phyloP scores from a whole-genome alignment of 2,113 vertebrate genomes.

The Toxotes jaculatrix region DNA sequence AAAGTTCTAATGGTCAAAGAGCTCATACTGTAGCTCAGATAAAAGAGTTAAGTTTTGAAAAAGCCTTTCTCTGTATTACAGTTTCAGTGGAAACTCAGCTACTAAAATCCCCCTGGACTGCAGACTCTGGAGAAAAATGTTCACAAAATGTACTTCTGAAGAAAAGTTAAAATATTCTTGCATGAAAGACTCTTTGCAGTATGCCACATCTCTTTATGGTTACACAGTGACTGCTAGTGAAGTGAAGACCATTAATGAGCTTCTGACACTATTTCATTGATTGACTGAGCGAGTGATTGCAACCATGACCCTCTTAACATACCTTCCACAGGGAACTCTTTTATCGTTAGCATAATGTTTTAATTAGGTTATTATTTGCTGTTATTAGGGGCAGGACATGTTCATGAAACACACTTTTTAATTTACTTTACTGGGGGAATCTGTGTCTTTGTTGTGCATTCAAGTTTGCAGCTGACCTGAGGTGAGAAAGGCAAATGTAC shows the following conservation, averaged over 20 bases:
- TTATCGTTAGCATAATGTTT: background rate
- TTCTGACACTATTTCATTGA: background rate
- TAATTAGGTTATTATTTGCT: background rate
- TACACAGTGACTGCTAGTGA: background rate
- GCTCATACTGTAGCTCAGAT: background rate
- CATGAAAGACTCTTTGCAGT: background rate
- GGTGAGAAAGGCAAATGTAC: background rate
- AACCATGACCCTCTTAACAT: background rate
- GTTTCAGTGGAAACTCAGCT: conserved; percentile 1
- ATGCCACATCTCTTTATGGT: background rate
- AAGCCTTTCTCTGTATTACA: background rate
- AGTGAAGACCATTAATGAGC: background rate
- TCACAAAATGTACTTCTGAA: conserved; percentile 2
- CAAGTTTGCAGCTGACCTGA: background rate
- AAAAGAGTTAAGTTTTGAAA: background rate
- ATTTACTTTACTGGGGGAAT: conserved; percentile 28
- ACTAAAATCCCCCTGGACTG: background rate
- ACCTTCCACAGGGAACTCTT: background rate
- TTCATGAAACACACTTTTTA: conserved; percentile 17
- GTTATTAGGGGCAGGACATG: conserved; percentile 1
- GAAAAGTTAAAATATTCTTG: conserved; percentile 17
- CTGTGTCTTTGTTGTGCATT: background rate
- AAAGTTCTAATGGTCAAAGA: background rate
- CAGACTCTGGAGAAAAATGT: conserved; percentile 6
- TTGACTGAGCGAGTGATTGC: background rate